Evolutionary conservation across 2,113 vertebrate species (phyloP).

Genomic region (Lota lota): DNA sequence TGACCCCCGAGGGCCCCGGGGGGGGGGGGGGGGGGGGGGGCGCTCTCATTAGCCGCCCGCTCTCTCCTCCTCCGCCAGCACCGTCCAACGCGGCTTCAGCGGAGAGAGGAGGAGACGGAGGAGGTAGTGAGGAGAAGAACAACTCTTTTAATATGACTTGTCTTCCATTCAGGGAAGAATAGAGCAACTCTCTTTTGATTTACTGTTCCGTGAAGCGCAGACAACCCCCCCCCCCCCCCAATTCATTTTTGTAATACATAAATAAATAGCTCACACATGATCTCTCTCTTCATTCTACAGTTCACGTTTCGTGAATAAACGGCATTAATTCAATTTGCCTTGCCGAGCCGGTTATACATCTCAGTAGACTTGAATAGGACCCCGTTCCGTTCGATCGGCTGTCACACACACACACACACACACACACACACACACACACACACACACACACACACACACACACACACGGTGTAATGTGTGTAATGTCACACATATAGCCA

Average conservation of each 20-base stretch:
- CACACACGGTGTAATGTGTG: conserved; percentile 1
- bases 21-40: conserved; percentile 62
- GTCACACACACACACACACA: conserved; percentile 28
- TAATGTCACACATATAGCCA: conserved; percentile 47
- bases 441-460: conserved; percentile 21
- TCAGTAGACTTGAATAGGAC: conserved; percentile 51
- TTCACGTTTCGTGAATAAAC: conserved; percentile 27
- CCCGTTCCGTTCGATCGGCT: conserved; percentile 43
- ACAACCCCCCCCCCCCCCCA: no score
- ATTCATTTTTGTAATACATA: no score
- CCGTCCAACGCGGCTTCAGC: conserved; percentile 10
- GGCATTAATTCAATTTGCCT: conserved; percentile 50
- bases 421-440: no score
- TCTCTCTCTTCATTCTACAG: no score
- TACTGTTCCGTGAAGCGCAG: no score
- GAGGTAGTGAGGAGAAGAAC: conserved; percentile 11
- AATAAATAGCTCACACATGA: no score
- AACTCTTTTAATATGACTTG: conserved; percentile 28
- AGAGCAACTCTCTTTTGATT: no score
- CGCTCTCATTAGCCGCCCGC: conserved; percentile 71
- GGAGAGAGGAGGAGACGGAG: conserved; percentile 44
- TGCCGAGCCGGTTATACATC: conserved; percentile 58
- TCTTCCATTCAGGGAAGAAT: no score
- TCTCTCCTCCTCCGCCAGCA: conserved; percentile 40
- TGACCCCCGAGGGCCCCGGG: conserved; percentile 72